These are phyloP conservation scores for Galagoides demidoff DNA, from an alignment of 2,797 vertebrate species.

Conservation along the genomic window DNA sequence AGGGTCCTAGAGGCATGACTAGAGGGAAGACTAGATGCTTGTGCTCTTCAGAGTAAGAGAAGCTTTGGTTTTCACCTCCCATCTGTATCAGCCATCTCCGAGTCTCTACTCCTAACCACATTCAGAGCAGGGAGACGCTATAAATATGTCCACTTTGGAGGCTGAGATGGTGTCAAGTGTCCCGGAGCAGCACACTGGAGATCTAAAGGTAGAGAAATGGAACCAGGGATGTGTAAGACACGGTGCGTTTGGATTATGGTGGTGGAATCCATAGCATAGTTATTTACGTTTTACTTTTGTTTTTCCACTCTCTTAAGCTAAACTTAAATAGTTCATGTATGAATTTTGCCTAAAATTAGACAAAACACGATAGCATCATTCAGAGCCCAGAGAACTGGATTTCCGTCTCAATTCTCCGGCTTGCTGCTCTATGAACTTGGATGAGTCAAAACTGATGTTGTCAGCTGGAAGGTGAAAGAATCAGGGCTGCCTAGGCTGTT, in stretches of 20 bases:
- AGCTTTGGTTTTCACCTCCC: not conserved
- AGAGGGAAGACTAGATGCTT: not conserved
- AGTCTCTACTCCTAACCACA: not conserved
- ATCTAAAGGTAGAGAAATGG: not conserved
- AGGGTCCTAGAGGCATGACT: not conserved
- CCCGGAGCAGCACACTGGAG: not conserved
- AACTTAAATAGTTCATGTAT: not conserved
- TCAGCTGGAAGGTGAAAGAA: not conserved
- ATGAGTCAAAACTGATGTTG: not conserved
- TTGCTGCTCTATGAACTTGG: not conserved
- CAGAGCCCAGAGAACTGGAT: not conserved
- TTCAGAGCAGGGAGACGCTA: not conserved
- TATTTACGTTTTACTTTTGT: constrained; percentile 19
- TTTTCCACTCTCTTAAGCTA: not conserved
- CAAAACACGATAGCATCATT: not conserved
- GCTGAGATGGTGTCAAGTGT: not conserved
- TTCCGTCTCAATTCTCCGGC: not conserved
- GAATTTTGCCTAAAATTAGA: constrained; percentile 30
- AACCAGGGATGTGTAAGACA: not conserved
- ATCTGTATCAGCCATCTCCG: not conserved
- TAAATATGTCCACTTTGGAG: not conserved
- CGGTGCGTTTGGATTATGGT: not conserved
- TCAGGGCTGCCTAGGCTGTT: not conserved
- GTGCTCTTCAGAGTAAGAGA: not conserved
- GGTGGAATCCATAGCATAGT: not conserved